phyloP scores from a whole-genome alignment of 2,888 invertebrate genomes.

The Noctua pronuba region DNA sequence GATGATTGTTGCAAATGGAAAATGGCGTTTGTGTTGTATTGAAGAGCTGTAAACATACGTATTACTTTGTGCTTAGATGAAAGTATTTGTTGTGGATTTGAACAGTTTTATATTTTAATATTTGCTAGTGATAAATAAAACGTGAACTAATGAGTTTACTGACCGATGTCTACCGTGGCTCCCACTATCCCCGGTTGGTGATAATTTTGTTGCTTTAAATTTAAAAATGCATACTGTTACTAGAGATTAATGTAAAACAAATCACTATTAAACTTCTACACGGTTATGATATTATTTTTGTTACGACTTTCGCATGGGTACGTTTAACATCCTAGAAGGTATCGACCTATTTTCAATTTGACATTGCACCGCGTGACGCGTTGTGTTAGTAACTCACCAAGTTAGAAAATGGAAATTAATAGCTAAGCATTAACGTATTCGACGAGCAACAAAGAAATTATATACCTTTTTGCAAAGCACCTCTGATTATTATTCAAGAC shows the following conservation, averaged over 20 bases:
- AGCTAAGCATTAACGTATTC: slow-evolving; percentile 1
- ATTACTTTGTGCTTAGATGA: slow-evolving; percentile 70
- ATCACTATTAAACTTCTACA: not conserved
- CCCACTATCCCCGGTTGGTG: slow-evolving; percentile 89
- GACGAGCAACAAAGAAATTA: not conserved
- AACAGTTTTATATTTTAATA: slow-evolving; percentile 68
- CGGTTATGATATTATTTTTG: not conserved
- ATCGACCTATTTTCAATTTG: slow-evolving; percentile 87
- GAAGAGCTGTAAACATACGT: slow-evolving; percentile 85
- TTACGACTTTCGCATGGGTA: slow-evolving; percentile 5
- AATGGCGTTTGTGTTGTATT: slow-evolving; percentile 89
- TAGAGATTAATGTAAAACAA: slow-evolving; percentile 22
- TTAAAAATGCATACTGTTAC: slow-evolving; percentile 17
- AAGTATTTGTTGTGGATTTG: slow-evolving; percentile 63
- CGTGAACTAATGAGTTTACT: slow-evolving; percentile 89
- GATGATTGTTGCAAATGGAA: slow-evolving; percentile 72
- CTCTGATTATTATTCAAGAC: slow-evolving; percentile 25
- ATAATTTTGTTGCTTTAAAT: slow-evolving; percentile 44
- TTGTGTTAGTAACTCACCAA: slow-evolving; percentile 75
- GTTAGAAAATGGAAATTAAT: slow-evolving; percentile 52
- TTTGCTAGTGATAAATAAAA: slow-evolving; percentile 78
- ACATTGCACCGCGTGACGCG: slow-evolving; percentile 88
- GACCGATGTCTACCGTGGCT: slow-evolving; percentile 90
- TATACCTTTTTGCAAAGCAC: slow-evolving; percentile 27
- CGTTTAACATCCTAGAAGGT: slow-evolving; percentile 44